Base-by-base conservation (phyloP, 2,797 vertebrate species). In the Bucorvus abyssinicus region DNA sequence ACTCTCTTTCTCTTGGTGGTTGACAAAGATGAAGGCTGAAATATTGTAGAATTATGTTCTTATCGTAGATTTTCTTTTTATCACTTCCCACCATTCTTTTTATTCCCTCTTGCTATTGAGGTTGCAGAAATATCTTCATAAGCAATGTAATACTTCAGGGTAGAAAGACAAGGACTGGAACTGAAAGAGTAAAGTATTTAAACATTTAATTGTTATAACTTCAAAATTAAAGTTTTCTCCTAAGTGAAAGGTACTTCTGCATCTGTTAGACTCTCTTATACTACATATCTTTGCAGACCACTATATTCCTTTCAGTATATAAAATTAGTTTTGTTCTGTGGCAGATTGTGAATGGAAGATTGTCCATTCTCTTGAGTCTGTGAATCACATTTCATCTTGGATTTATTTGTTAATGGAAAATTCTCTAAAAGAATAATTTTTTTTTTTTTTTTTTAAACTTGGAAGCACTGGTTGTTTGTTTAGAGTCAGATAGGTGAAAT, bases 51-150 rank as follows among this genome's bases (percentile, higher is more conserved):
- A 87, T 94, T 96, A 89, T 84, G 19, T 96, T 92, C 83, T 86
- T 94, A 93, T 77, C 65, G 89, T 68, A 84, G 78, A 87, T 96
- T 96, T 97, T 90, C 79, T 84, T 97, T 95, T 96, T 88, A 94
- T 95, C 32, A 1, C 38, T 92, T 80, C 42, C 63, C 76, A 83
- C 56, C 49, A 21, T 94, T 96, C 60, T 96, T 97, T 96, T 94
- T 96, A 93, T 97, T 96, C 81, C 32, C 50, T 95, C 69, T 84
- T 94, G 56, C 78, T 83, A 30, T 1, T 84, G 59, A 86, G 21
- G 40, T 78, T 91, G 52, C 29, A 93, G 73, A 96, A 96, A 84
- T 69, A 71, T 53, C 55, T 96, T 96, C 42, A 59, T 91, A 93
- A 97, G 92, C 73, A 83, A 26, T 87, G 5, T 67, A 69, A 91